These are phyloP conservation scores for Vireo griseus DNA, from an alignment of 2,797 vertebrate genomes.

Conservation along the genomic window DNA sequence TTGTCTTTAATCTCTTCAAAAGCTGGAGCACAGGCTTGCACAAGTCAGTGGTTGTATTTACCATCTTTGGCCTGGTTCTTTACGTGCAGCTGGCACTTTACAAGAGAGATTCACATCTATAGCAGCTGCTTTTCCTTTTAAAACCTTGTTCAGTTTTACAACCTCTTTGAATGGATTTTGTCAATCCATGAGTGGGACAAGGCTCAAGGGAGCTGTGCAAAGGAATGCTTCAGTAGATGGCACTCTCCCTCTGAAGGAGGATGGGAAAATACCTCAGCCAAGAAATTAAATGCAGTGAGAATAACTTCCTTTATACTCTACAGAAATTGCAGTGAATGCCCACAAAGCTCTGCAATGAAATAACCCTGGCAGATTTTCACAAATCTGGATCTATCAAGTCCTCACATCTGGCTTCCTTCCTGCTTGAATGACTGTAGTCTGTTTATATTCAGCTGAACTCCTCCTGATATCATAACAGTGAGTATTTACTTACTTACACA, in stretches of 20 bases:
- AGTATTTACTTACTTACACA: background rate
- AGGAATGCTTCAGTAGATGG: conserved; percentile 51
- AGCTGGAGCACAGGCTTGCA: background rate
- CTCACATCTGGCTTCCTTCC: background rate
- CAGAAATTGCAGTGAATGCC: background rate
- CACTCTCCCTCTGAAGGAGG: conserved; percentile 44
- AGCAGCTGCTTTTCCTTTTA: background rate
- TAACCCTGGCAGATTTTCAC: background rate
- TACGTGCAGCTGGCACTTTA: background rate
- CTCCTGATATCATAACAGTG: background rate
- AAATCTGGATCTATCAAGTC: background rate
- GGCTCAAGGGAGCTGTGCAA: background rate
- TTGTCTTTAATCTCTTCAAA: background rate
- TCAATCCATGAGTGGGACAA: background rate
- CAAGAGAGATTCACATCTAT: background rate
- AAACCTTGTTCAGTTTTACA: background rate
- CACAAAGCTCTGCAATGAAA: background rate
- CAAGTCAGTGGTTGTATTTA: background rate
- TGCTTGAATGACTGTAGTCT: background rate
- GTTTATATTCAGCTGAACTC: background rate
- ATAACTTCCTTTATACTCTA: background rate
- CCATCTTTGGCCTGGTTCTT: background rate
- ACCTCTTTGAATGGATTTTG: background rate
- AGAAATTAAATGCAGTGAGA: background rate
- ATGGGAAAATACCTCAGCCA: background rate